Evolutionary conservation across 2,888 invertebrate genomes (phyloP), one percentile per base, ranked within the genome.

Genomic region (Muschampia plurimacula): DNA sequence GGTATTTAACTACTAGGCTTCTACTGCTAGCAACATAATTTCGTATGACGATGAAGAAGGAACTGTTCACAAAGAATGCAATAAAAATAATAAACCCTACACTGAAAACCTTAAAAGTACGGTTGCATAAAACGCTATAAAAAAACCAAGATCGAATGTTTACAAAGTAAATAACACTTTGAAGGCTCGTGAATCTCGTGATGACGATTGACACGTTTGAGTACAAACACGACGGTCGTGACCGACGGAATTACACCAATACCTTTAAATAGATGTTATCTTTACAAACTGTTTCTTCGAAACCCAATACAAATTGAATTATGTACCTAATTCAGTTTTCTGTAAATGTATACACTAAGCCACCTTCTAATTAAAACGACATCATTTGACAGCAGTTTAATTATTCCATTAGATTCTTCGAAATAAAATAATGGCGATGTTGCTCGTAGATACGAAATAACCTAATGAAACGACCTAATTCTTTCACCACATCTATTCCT

Each of bases 191-290:
- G 55, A 69, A 52, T 52, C 52, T 52, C 8, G 52, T 15, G 52
- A 52, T 77, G 41, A 77, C 77, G 77, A 74, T 75, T 77, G 80
- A 76, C 84, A 85, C 86, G 84, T 83, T 85, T 81, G 77, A 77
- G 81, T 80, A 79, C 76, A 74, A 67, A 67, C 55, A 67, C 79
- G 77, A 78, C 75, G 77, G 78, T 88, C 87, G 88, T 88, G 89
- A 88, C 83, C 76, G 78, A 78, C 77, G 7, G 55, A 39, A 55
- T 52, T 15, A 15, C 15, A 67, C 39, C 39, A 57, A 67, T 57
- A 41, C 55, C 55, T 49, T 10, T 32, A 67, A 67, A 67, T 41
- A 41, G 67, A 67, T 67, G 39, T 57, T 67, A 67, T 67, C 55
- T 22, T 22, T 15, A 67, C 55, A 32, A 67, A 55, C 15, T 39